Base-by-base conservation (phyloP, 2,888 invertebrate species). In the Nomada flava region DNA sequence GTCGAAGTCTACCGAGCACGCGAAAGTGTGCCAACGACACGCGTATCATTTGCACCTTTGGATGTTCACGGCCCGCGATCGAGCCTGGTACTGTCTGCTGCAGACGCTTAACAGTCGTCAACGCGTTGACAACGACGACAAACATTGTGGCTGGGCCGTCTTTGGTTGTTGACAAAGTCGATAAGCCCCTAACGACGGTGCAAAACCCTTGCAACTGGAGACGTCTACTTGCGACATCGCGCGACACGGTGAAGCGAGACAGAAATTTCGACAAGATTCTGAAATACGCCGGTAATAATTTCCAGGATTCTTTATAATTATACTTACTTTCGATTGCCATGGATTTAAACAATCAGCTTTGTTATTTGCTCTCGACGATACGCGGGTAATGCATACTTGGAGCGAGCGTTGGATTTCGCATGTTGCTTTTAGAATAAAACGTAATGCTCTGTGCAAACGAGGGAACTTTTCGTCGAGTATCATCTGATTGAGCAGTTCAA, bases 21-120 rank as follows among this genome's bases (percentile, higher is more conserved):
- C 10, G 42, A 69, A 83, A 78, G 62, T 72, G 26, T 74, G 68
- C 73, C 77, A 73, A 36, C 57, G 53, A 10, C 60, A 36, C 50
- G 47, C 44, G 63, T 74, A 72, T 79, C 70, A 55, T 76, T 47
- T 59, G 65, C 79, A 67, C 65, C 18, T 69, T 47, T 53, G 52
- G 63, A 55, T 53, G 60, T 68, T 67, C 63, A 57, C 63, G 44
- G 20, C 10, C 15, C 65, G 67, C 57, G 36, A 53, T 59, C 68
- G 44, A 62, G 29, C 13, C 47, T 15, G 62, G 5, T 20, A 80
- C 74, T 75, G 81, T 67, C 29, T 62, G 52, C 10, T 57, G 18
- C 50, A 20, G 44, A 53, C 53, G 36, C 23, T 74, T 47, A 62
- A n/a, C 69, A 65, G 50, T 76, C 72, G 62, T 36, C 60, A 60